Conservation (phyloP, 2,888 invertebrate genomes). For the Xylota segnis region DNA sequence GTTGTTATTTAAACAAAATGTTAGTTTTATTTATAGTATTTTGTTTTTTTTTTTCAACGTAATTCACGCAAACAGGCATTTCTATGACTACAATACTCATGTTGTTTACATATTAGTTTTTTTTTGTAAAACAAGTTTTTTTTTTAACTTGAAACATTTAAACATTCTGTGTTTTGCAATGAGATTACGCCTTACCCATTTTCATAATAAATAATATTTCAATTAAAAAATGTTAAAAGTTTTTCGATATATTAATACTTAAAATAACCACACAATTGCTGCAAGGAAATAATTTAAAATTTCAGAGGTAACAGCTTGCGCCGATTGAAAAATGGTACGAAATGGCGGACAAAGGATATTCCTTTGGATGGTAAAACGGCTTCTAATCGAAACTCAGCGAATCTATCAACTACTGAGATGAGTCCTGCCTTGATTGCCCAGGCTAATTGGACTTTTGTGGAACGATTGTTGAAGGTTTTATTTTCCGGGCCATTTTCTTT, state of each 20-base stretch:
- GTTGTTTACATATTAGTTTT: constrained; percentile 31
- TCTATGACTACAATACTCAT: constrained; percentile 25
- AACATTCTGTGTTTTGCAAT: constrained; percentile 58
- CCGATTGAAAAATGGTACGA: constrained; percentile 87
- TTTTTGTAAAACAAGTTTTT: constrained; percentile 20
- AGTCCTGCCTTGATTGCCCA: constrained; percentile 97
- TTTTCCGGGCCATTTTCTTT: not conserved
- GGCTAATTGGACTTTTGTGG: constrained; percentile 99
- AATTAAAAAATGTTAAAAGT: constrained; percentile 49
- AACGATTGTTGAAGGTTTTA: constrained; percentile 95
- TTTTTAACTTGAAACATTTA: constrained; percentile 54
- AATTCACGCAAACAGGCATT: constrained; percentile 29
- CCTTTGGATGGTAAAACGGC: constrained; percentile 85
- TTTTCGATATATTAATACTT: constrained; percentile 51
- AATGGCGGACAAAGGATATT: constrained; percentile 88
- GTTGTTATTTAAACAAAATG: constrained; percentile 15
- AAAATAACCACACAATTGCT: constrained; percentile 55
- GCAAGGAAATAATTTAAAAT: constrained; percentile 76
- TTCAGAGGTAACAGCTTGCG: constrained; percentile 86
- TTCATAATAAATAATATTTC: constrained; percentile 55
- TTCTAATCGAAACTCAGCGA: constrained; percentile 82
- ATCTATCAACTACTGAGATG: constrained; percentile 83
- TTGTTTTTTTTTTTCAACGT: constrained; percentile 65
- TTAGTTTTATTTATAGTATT: constrained; percentile 35
- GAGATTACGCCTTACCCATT: not conserved